Percentiles rank a stretch among this genome's conserved stretches.
Conservation (phyloP, 1,140 invertebrate species). For the Magallana angulata region DNA sequence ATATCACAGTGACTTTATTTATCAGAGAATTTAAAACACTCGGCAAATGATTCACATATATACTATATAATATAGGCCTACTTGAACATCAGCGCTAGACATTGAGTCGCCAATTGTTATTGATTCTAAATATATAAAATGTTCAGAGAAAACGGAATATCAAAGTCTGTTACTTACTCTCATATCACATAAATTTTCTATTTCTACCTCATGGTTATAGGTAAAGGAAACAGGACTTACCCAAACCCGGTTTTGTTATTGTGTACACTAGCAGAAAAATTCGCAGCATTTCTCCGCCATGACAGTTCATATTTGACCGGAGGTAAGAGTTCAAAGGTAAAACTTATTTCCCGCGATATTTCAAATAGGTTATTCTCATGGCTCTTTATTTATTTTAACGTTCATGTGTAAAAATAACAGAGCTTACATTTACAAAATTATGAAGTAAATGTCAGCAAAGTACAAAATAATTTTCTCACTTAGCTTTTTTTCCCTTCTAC, state of each 20-base stretch:
- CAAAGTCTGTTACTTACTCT: background rate
- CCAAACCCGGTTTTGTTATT: slow-evolving; percentile 17
- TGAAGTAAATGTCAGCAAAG: no score
- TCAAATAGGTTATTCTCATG: background rate
- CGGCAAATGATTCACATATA: no score
- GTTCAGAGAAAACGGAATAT: background rate
- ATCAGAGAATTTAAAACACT: no score
- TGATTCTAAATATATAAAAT: background rate
- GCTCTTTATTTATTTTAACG: no score
- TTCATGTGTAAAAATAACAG: no score
- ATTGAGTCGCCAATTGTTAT: slow-evolving; percentile 3
- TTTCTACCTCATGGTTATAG: background rate
- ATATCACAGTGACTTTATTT: no score
- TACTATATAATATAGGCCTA: no score
- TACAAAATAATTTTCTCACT: no score
- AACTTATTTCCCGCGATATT: slow-evolving; percentile 23
- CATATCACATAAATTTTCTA: background rate
- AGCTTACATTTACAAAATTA: no score
- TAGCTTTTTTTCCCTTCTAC: no score
- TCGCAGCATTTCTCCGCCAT: slow-evolving; percentile 25
- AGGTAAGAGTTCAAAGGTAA: slow-evolving; percentile 5
- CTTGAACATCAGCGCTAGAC: background rate
- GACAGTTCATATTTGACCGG: slow-evolving; percentile 8
- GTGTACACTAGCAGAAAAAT: slow-evolving; percentile 22
- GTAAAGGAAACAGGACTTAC: background rate